Evolutionary conservation across 2,888 invertebrate species (phyloP), one percentile per base, ranked within the genome.

Genomic region (Tetrapedia diversipes): DNA sequence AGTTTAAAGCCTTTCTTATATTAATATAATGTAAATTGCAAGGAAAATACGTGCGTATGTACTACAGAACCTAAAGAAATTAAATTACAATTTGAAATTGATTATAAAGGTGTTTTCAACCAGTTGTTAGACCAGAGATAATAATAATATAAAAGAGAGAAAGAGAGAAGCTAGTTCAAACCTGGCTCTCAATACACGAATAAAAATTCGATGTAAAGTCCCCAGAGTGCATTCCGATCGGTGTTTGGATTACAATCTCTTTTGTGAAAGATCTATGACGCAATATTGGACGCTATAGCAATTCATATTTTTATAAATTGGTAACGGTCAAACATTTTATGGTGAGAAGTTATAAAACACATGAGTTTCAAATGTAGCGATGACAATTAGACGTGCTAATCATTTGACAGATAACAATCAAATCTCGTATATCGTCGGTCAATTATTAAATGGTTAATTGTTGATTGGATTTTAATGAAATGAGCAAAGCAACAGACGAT

Each of bases 401-500:
- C 32, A n/a, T 51, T 27, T n/a, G 10, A 47, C 32, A 65, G 61
- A 45, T 24, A 74, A 57, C 51, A 16, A 66, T 49, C 63, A 24
- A n/a, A 24, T n/a, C n/a, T 57, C 16, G 16, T 49, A 51, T 22
- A 43, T 32, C 22, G 29, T 53, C 45, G 4, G n/a, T 16, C 37
- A 43, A 39, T 64, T 64, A 60, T 63, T 32, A 45, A 61, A 47
- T 54, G 39, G 3, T 1, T 19, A 56, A 60, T 47, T 57, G 34
- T 59, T 32, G 34, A 60, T 22, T 16, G 14, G n/a, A 60, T 54
- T 49, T 76, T 65, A 63, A 75, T 69, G 59, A 63, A 53, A 83
- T 83, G 81, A 83, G 65, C 53, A 43, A 70, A 29, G 45, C 43
- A 39, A 87, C 88, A 86, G 89, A 90, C 68, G 89, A 88, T 14